A percentile compares a stretch with the other conserved stretches of the same genome.
Evolutionary conservation across 2,113 vertebrate species (phyloP).

Genomic region (Bubalus kerabau): DNA sequence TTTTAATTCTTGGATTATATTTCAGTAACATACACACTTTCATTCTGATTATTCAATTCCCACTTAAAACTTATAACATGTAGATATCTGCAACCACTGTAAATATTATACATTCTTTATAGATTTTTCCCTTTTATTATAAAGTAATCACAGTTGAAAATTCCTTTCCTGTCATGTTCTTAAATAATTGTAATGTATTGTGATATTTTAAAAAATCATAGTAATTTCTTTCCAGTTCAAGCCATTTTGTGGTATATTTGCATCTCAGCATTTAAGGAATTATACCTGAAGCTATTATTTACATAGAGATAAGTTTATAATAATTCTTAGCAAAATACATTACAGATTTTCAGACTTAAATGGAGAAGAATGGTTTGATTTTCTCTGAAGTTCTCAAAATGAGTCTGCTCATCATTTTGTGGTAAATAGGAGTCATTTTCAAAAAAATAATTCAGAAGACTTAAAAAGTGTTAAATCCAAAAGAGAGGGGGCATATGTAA

Average conservation of each 20-base stretch:
- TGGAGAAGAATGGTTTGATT: neutral
- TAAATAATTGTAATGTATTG: neutral
- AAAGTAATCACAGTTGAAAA: neutral
- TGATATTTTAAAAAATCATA: neutral
- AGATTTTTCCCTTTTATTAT: neutral
- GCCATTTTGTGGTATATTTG: neutral
- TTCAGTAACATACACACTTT: neutral
- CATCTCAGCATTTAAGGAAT: neutral
- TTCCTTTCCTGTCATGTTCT: neutral
- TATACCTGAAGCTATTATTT: constrained; percentile 14
- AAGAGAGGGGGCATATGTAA: neutral
- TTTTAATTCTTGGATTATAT: neutral
- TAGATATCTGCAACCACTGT: neutral
- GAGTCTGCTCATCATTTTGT: neutral
- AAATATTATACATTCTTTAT: neutral
- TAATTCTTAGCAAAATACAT: neutral
- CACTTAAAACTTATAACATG: neutral
- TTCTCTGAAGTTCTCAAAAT: neutral
- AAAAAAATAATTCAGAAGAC: neutral
- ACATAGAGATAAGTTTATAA: constrained; percentile 10
- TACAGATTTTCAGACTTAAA: neutral
- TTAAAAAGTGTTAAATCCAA: neutral
- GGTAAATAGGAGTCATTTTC: neutral
- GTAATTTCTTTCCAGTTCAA: neutral
- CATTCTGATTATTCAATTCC: neutral